These are phyloP conservation scores for Drosophila pruinosa DNA, from an alignment of 1,140 invertebrate genomes.

Conservation along the genomic window DNA sequence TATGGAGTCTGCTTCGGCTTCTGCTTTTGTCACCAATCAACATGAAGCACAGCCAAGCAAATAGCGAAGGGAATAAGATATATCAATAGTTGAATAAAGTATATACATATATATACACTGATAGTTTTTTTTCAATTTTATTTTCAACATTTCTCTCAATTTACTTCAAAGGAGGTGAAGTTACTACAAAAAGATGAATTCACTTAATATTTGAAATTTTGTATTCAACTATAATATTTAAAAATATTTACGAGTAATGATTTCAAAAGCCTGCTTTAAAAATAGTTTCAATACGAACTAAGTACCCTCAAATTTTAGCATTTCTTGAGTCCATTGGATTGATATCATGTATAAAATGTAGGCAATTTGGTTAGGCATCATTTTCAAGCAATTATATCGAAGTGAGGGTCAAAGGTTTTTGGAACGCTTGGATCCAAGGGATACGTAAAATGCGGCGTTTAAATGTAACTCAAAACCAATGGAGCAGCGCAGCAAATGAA, in stretches of 20 bases:
- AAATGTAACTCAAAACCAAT: conserved; percentile 35
- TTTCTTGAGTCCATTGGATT: not conserved
- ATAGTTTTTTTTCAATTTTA: too few species aligned
- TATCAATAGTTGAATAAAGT: not conserved
- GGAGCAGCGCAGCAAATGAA: conserved; percentile 16
- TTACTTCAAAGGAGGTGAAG: too few species aligned
- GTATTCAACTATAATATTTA: too few species aligned
- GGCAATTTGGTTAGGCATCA: not conserved
- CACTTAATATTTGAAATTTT: too few species aligned
- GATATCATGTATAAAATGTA: not conserved
- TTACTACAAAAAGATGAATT: too few species aligned
- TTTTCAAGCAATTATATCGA: conserved; percentile 38
- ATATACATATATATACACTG: too few species aligned
- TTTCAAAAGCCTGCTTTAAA: too few species aligned
- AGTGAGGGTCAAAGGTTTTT: conserved; percentile 19
- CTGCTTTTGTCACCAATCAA: conserved; percentile 21
- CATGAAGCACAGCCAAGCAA: not conserved
- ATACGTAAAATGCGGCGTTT: conserved; percentile 8
- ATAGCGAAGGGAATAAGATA: not conserved
- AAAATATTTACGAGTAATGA: too few species aligned
- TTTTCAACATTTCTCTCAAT: too few species aligned
- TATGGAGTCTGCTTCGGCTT: not conserved
- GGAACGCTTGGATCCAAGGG: not conserved
- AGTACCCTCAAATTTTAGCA: not conserved
- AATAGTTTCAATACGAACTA: too few species aligned